Conservation (phyloP, 1,140 invertebrate genomes). For the Rhyacophila brunnea region DNA sequence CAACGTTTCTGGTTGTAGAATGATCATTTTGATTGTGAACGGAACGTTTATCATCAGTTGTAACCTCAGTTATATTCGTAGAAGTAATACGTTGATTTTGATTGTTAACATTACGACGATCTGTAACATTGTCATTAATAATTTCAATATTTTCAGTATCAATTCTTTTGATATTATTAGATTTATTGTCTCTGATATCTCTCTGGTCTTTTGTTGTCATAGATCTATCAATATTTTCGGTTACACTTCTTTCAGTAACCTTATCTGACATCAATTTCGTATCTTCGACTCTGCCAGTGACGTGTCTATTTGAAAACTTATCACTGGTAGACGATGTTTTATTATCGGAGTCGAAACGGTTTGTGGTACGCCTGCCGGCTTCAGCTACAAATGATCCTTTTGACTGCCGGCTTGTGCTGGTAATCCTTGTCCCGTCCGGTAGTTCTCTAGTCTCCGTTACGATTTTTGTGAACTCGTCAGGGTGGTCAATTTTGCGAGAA, state of each 20-base stretch:
- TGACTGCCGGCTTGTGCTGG: slow-evolving; percentile 63
- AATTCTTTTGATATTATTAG: background rate
- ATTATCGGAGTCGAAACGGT: slow-evolving; percentile 15
- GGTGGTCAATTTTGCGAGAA: slow-evolving; percentile 59
- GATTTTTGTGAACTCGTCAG: slow-evolving; percentile 62
- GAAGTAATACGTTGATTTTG: too few relatives aligned
- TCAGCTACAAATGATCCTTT: slow-evolving; percentile 39
- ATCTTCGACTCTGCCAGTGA: background rate
- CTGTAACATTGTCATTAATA: too few relatives aligned
- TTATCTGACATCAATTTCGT: slow-evolving; percentile 1
- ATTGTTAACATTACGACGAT: too few relatives aligned
- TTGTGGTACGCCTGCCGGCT: slow-evolving; percentile 24
- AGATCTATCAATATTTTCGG: background rate
- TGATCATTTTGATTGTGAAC: too few relatives aligned
- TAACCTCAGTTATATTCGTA: too few relatives aligned
- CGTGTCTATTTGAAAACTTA: background rate
- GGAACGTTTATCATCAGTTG: too few relatives aligned
- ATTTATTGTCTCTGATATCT: background rate
- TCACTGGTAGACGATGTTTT: slow-evolving; percentile 13
- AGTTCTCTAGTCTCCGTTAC: slow-evolving; percentile 62
- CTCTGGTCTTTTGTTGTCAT: background rate
- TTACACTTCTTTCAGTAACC: background rate
- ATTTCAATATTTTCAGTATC: background rate
- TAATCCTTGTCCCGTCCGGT: slow-evolving; percentile 63
- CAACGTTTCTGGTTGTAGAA: too few relatives aligned